phyloP scores from a whole-genome alignment of 1,140 invertebrate species.

The Pristionchus pacificus region DNA sequence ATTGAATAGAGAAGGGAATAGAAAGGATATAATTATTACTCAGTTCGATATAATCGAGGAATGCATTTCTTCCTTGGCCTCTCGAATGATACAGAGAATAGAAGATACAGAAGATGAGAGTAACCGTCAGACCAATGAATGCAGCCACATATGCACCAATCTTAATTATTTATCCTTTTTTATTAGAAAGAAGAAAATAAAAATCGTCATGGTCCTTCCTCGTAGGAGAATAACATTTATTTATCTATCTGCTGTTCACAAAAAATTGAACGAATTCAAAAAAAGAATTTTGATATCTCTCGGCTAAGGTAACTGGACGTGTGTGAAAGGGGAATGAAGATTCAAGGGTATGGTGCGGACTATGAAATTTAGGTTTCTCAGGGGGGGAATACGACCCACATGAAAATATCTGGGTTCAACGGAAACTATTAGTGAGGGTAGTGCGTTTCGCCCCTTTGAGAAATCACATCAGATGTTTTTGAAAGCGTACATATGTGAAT shows the following conservation, averaged over 20 bases:
- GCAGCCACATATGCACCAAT: constrained; percentile 28
- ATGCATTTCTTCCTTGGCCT: constrained; percentile 23
- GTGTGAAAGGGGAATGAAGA: no score
- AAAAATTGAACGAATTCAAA: background rate
- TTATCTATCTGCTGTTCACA: background rate
- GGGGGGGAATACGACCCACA: no score
- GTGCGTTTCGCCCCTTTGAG: no score
- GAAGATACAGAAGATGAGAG: constrained; percentile 17
- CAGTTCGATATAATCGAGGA: constrained; percentile 29
- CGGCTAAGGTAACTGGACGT: background rate
- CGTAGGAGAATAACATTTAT: background rate
- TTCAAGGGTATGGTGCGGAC: no score
- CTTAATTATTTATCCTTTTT: constrained; percentile 1
- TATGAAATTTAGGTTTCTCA: no score
- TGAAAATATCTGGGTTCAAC: no score
- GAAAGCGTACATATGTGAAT: no score
- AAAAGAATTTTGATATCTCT: background rate
- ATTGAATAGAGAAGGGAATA: background rate
- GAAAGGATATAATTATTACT: constrained; percentile 10
- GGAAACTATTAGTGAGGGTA: no score
- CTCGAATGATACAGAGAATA: constrained; percentile 24
- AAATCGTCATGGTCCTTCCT: background rate
- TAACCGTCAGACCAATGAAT: constrained; percentile 28
- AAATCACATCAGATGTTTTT: no score
- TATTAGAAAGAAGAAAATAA: background rate